These are phyloP conservation scores for Apolygus lucorum DNA, from an alignment of 1,140 invertebrate genomes.

Conservation along the genomic window DNA sequence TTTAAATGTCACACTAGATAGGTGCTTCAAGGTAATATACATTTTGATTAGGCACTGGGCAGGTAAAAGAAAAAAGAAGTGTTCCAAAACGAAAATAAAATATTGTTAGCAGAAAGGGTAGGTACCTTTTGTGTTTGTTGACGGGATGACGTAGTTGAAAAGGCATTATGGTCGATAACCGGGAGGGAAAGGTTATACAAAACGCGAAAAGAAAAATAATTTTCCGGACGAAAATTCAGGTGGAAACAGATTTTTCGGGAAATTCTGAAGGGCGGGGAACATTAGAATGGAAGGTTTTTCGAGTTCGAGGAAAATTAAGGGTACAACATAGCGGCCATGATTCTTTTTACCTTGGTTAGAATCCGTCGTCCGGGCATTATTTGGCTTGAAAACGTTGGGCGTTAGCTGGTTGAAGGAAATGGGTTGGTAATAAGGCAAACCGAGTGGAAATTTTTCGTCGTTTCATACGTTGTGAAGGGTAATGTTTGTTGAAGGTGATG, in stretches of 20 bases:
- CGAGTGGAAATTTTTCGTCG: no score
- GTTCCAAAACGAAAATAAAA: neutral
- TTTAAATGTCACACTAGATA: no score
- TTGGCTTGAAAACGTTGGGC: neutral
- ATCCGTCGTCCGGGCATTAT: neutral
- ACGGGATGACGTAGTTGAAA: neutral
- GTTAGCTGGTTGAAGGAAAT: no score
- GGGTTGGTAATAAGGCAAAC: no score
- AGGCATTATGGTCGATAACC: neutral
- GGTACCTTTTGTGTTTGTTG: neutral
- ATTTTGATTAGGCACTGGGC: no score
- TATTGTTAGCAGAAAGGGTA: neutral
- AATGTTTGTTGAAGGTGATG: neutral
- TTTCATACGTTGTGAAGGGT: no score
- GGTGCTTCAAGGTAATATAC: no score
- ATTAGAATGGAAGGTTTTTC: neutral
- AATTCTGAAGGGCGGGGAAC: no score
- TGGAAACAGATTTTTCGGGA: no score
- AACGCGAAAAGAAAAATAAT: no score
- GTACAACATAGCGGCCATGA: conserved; percentile 11
- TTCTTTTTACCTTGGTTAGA: conserved; percentile 11
- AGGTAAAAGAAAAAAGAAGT: no score
- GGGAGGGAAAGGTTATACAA: neutral
- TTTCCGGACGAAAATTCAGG: neutral
- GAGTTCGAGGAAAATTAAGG: neutral